Base-by-base conservation (phyloP, 2,113 vertebrate species). In the Antechinus stuartii region DNA sequence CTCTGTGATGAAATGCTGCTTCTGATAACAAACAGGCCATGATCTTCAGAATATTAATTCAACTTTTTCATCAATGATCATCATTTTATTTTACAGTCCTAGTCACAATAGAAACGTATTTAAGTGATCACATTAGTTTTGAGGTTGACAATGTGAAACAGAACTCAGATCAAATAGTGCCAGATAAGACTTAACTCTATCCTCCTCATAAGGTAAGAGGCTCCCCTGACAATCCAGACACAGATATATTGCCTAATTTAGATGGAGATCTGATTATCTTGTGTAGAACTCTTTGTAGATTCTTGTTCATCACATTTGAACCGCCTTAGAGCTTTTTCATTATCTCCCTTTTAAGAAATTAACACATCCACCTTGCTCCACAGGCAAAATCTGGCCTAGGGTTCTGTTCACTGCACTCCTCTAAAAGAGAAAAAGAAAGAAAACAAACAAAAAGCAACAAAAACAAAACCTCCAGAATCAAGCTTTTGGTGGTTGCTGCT, bases 231-330 rank as follows among this genome's bases (percentile, higher is more conserved):
- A 35, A 97, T 96, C 91, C 94, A 96, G 95, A 96, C 95, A 89
- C 96, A 95, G 92, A 97, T 97, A 96, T 97, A 98, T 96, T 97
- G 92, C 90, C 27, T 42, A 84, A 84, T 97, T 96, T 90, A 89
- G 91, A 47, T 95, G 0, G 1, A 25, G 94, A 93, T 94, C 94
- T 90, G 93, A 94, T 92, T 94, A 92, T 97, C 50, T 95, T 91
- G 27, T 92, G 96, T 94, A 96, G 94, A 76, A 0, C 22, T 54
- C 90, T 49, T 55, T 61, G 90, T 47, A 94, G 46, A 54, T 84
- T 55, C 92, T 94, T 1, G 56, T 53, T 30, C 55, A 84, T 42
- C 76, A 24, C 47, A 54, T 92, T 93, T 92, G 54, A 49, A 53
- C 55, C 92, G 23, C 22, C 53, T 42, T 89, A 23, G 14, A 91